A percentile compares a stretch with the other conserved stretches of the same genome.
Conservation (phyloP, 1,140 invertebrate genomes). For the Oppia nitens region DNA sequence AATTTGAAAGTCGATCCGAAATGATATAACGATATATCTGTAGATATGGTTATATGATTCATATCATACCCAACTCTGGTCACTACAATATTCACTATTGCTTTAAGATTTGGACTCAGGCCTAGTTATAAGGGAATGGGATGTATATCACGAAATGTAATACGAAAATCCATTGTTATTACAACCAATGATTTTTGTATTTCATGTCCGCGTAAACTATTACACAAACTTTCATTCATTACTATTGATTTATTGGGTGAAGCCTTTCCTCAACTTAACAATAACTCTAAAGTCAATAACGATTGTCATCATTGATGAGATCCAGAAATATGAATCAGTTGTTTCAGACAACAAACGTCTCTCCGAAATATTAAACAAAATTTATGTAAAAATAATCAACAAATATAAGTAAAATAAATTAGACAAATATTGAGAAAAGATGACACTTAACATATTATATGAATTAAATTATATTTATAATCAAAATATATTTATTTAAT, state of each 20-base stretch:
- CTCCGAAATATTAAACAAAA: constrained; percentile 14
- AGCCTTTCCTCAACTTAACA: constrained; percentile 60
- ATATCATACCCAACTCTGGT: constrained; percentile 64
- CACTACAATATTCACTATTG: constrained; percentile 59
- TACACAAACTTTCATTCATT: constrained; percentile 23
- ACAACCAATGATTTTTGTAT: constrained; percentile 41
- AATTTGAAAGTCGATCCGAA: too few relatives aligned
- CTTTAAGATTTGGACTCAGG: constrained; percentile 61
- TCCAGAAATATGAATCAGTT: constrained; percentile 22
- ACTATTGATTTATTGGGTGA: constrained; percentile 51
- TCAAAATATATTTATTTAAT: too few relatives aligned
- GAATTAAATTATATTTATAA: too few relatives aligned
- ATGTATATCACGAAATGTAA: constrained; percentile 48
- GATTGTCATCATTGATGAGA: constrained; percentile 23
- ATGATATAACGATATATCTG: too few relatives aligned
- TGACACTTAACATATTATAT: too few relatives aligned
- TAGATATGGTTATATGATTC: constrained; percentile 38
- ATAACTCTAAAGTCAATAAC: constrained; percentile 41
- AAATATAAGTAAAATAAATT: neutral
- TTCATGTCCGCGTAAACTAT: constrained; percentile 38
- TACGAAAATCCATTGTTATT: constrained; percentile 55
- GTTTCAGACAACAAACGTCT: constrained; percentile 19
- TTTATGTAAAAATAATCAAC: neutral
- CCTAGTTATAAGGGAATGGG: constrained; percentile 44
- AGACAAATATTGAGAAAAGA: neutral